phyloP scores from a whole-genome alignment of 2,113 vertebrate species.

The Channa argus region DNA sequence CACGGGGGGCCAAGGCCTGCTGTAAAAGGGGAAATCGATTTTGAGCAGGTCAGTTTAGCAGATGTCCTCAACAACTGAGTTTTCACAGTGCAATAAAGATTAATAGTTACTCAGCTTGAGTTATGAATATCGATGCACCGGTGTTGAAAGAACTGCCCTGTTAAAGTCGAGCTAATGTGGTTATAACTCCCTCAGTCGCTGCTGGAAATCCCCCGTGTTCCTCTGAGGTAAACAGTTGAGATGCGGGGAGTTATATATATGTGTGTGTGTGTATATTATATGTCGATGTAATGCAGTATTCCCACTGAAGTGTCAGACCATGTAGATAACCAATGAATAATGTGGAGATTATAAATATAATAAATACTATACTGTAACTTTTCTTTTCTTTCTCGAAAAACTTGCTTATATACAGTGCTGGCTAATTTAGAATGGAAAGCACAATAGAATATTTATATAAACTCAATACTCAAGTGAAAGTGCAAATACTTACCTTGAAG shows the following conservation, averaged over 20 bases:
- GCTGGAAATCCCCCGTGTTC: constrained; percentile 14
- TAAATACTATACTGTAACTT: too few species aligned
- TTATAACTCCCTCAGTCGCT: constrained; percentile 21
- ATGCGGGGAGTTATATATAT: too few species aligned
- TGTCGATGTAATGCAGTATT: too few species aligned
- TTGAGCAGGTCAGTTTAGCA: constrained; percentile 9
- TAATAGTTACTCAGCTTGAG: constrained; percentile 7
- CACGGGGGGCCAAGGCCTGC: neutral
- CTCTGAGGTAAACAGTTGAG: neutral
- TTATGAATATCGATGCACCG: neutral
- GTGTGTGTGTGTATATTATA: too few species aligned
- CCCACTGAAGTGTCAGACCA: neutral
- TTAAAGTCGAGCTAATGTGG: constrained; percentile 28
- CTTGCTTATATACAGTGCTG: too few species aligned
- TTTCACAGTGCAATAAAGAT: neutral
- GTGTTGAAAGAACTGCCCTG: constrained; percentile 20
- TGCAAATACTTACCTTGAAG: too few species aligned
- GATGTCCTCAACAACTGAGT: neutral
- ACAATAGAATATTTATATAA: too few species aligned
- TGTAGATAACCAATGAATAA: neutral
- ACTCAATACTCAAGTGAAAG: too few species aligned
- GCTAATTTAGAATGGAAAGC: too few species aligned
- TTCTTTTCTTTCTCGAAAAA: too few species aligned
- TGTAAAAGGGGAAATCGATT: constrained; percentile 18
- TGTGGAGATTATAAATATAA: too few species aligned